phyloP scores from a whole-genome alignment of 2,888 invertebrate genomes.

The Ectemnius continuus region DNA sequence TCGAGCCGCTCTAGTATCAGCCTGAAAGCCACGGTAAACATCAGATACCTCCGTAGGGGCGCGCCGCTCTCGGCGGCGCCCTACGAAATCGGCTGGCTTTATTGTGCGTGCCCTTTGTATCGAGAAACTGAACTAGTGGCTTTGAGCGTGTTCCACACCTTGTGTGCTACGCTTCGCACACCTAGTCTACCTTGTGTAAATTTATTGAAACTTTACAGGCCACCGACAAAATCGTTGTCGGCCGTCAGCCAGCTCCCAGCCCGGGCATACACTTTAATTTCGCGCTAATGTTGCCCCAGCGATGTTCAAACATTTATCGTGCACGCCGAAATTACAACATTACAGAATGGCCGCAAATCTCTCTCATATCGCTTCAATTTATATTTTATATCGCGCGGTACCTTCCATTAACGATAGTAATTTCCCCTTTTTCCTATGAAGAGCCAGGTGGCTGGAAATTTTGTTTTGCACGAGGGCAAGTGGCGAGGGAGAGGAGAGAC shows the following conservation, averaged over 20 bases:
- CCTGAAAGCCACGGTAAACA: conserved; percentile 44
- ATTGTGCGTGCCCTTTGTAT: conserved; percentile 62
- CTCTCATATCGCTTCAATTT: no score
- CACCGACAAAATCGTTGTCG: conserved; percentile 28
- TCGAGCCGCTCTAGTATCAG: conserved; percentile 48
- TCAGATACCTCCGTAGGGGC: conserved; percentile 26
- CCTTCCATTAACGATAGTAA: no score
- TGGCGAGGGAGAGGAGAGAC: no score
- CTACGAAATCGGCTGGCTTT: conserved; percentile 48
- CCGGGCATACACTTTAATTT: no score
- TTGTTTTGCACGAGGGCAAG: no score
- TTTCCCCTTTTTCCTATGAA: no score
- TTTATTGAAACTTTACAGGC: conserved; percentile 44
- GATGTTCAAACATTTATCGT: no score
- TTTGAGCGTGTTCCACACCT: conserved; percentile 55
- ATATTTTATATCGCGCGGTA: no score
- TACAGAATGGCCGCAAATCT: not conserved
- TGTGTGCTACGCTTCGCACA: conserved; percentile 37
- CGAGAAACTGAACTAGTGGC: conserved; percentile 45
- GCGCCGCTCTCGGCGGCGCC: conserved; percentile 32
- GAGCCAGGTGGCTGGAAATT: no score
- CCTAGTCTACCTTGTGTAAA: conserved; percentile 16
- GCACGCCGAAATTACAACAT: no score
- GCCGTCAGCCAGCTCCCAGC: conserved; percentile 17
- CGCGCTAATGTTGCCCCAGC: no score